Percentiles rank a stretch among this genome's conserved stretches.
These are phyloP conservation scores for Diplodus puntazzo DNA, from an alignment of 2,797 vertebrate species.

Conservation along the genomic window DNA sequence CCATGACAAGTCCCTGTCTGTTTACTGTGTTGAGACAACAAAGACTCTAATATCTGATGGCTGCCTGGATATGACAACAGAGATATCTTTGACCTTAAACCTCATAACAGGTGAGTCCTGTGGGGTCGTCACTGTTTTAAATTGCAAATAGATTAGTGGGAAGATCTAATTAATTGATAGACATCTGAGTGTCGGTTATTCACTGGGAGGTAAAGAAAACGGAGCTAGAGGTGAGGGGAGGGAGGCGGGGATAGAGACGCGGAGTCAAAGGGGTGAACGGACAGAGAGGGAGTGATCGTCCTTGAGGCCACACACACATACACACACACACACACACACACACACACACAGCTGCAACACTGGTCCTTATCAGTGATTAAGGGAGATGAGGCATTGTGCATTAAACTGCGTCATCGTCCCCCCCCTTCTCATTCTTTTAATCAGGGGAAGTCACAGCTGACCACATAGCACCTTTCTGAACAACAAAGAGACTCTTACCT, in stretches of 20 bases:
- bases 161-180: constrained; percentile 52
- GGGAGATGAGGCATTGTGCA: constrained; percentile 26
- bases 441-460: constrained; percentile 46
- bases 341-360: constrained; percentile 17
- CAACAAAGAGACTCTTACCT: constrained; percentile 6
- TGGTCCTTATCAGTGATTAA: constrained; percentile 43
- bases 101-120: constrained; percentile 12
- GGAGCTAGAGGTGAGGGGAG: constrained; percentile 8
- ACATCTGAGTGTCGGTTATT: constrained; percentile 26
- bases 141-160: constrained; percentile 5
- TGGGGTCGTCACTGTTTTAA: background rate
- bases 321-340: constrained; percentile 12
- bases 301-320: constrained; percentile 11
- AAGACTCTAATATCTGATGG: constrained; percentile 1
- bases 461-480: constrained; percentile 28
- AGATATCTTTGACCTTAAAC: constrained; percentile 27
- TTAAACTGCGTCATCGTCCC: constrained; percentile 12
- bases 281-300: background rate
- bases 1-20: background rate
- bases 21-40: constrained; percentile 11
- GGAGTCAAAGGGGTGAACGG: constrained; percentile 5
- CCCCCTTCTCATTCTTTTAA: constrained; percentile 23
- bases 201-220: background rate
- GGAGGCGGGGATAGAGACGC: background rate
- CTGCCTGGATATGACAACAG: background rate